Evolutionary conservation across 1,140 invertebrate genomes (phyloP).

Genomic region (Thrips palmi): DNA sequence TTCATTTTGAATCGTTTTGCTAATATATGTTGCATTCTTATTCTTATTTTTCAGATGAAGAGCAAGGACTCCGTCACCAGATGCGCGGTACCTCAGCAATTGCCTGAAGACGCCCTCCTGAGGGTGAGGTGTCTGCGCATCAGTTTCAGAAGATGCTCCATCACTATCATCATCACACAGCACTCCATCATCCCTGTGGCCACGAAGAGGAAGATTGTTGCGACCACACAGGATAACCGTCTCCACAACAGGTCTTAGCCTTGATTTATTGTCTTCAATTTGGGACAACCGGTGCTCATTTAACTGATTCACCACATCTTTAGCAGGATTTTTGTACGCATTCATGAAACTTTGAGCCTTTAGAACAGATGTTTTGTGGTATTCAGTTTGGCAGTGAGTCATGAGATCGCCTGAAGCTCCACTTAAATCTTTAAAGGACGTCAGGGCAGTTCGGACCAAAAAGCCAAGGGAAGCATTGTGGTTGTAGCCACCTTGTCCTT

Average conservation of each 20-base stretch:
- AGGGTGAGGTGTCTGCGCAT: too few species aligned
- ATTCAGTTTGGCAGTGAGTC: slow-evolving; percentile 12
- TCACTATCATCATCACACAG: slow-evolving; percentile 7
- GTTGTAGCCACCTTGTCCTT: slow-evolving; percentile 11
- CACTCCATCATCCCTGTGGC: slow-evolving; percentile 16
- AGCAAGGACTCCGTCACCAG: slow-evolving; percentile 15
- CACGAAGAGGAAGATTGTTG: slow-evolving; percentile 17
- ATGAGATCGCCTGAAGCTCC: slow-evolving; percentile 14
- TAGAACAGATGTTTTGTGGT: slow-evolving; percentile 15
- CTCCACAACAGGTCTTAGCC: slow-evolving; percentile 14
- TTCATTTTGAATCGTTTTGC: slow-evolving; percentile 19
- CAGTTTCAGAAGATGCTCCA: slow-evolving; percentile 9
- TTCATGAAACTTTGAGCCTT: slow-evolving; percentile 14
- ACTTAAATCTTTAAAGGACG: slow-evolving; percentile 14
- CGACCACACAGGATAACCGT: slow-evolving; percentile 16
- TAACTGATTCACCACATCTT: slow-evolving; percentile 11
- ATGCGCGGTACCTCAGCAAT: slow-evolving; percentile 15
- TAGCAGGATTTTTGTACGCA: slow-evolving; percentile 9
- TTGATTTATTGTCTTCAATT: slow-evolving; percentile 16
- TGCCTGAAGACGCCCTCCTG: slow-evolving; percentile 19
- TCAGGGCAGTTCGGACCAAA: slow-evolving; percentile 15
- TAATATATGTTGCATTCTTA: slow-evolving; percentile 17
- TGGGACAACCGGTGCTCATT: slow-evolving; percentile 6
- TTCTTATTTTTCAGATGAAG: slow-evolving; percentile 15
- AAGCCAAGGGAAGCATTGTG: slow-evolving; percentile 11